Base-by-base conservation (phyloP, 1,140 invertebrate species). In the Sinella curviseta region DNA sequence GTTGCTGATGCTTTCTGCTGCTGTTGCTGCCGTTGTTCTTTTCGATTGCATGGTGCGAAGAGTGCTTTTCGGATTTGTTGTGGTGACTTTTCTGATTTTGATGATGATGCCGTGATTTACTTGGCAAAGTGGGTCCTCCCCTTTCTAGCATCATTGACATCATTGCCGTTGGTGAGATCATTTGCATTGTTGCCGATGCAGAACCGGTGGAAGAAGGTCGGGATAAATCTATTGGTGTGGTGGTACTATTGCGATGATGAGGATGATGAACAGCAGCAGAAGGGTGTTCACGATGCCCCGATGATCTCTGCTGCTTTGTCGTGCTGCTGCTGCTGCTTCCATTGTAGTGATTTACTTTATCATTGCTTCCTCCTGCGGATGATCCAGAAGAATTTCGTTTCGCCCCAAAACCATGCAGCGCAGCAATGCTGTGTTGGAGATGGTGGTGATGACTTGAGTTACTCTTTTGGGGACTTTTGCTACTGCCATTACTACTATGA, bases 381-480 rank as follows among this genome's bases (percentile, higher is more conserved):
- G 85, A 75, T 24, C 83, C 60, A 67, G 60, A 79, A 79, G 85
- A 3, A 78, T 78, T 0, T 85, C 84, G 16, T 84, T 81, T 30
- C 85, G 24, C 48, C 84, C 86, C 0, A 86, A 78, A n/a, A 77
- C 0, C 86, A 85, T 0, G 86, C 39, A 1, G 82, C 34, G 35
- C 86, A 16, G 85, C 83, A 76, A 84, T 86, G 48, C 84, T 83
- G n/a, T 82, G 78, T 4, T 85, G 83, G 26, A 84, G 79, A 34
- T 73, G 34, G 24, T 57, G 57, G n/a, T 80, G 70, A 31, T n/a
- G 48, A 35, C 26, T 33, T 33, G 3, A 81, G 70, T 31, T 81
- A 54, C 36, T 75, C 74, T 1, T 81, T 76, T 12, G 78, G 79
- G 30, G 79, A 76, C 16, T 82, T 77, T 74, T 76, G 33, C 31